Base-by-base conservation (phyloP, 1,140 invertebrate species). In the Monomorium pharaonis region DNA sequence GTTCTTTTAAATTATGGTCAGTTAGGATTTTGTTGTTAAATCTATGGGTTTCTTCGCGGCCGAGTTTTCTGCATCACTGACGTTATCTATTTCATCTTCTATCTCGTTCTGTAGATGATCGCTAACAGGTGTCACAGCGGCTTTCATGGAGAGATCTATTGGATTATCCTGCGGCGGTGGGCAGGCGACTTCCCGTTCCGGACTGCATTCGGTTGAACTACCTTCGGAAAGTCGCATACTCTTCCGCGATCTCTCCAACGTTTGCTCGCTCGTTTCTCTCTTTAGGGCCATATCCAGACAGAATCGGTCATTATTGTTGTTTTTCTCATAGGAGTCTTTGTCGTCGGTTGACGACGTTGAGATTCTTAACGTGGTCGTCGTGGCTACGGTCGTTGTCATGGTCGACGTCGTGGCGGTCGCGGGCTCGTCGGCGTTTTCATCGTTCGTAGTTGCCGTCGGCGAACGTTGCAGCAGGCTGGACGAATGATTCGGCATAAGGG, bases 231-330 rank as follows among this genome's bases (percentile, higher is more conserved):
- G 92, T 1, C 92, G 63, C 37, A 87, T 91, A 4, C 77, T 56
- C 10, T 88, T 90, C 47, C 7, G 63, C 18, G 90, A 69, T 62
- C 94, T 2, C 93, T 92, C 47, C 92, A 93, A 4, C 93, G 94
- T 58, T 95, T 95, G 90, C 92, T 97, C 97, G 2, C 7, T 37
- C 7, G 37, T 7, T 37, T 37, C 37, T 37, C 96, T 97, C 87
- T 97, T 97, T 18, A 97, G 93, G 30, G 97, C 96, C 5, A 96
- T 97, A 88, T 97, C 97, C 84, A 97, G 94, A 91, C 97, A 97
- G 91, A 97, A 97, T 58, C 97, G 94, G 85, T 96, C 96, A 89
- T 97, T 96, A 85, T 96, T 96, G 63, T 96, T 96, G 49, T 90
- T 90, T 2, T 77, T 84, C 18, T 63, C 84, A 47, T 84, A 87